Base-by-base conservation (phyloP, 2,888 invertebrate genomes). In the Nycteola revayana region DNA sequence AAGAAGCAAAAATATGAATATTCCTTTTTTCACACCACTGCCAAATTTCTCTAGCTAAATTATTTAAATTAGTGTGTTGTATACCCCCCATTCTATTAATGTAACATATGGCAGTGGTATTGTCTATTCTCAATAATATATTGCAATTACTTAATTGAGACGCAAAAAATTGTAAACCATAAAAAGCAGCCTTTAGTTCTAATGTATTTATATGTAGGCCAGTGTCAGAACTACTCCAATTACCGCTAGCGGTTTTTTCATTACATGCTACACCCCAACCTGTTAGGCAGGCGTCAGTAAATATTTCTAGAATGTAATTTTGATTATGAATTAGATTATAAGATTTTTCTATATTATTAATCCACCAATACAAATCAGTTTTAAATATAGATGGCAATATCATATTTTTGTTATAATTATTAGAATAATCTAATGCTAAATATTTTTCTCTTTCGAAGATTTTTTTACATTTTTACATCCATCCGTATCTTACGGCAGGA, bases 11-110 rank as follows among this genome's bases (percentile, higher is more conserved):
- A 23, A 35, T 1, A 10, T 10, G 30, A 1, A 40, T 6, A 1
- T 24, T 11, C 7, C 32, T 10, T 1, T 17, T 2, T 24, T 45
- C 40, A 20, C 37, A 20, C 49, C 34, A 39, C 23, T 34, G 37
- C 42, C 37, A 42, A 11, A 37, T 34, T 9, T 23, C 7, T 1
- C 29, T 18, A 3, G 34, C 26, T 9, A 38, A 22, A n/a, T 25
- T 10, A 20, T 32, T 32, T 2, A 32, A 10, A 10, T 32, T 10
- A 7, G 32, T 7, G 9, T 11, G 11, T 22, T 32, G 20, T 21
- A 28, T 14, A 14, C 29, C 34, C 2, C 34, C 38, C 34, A 39
- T 30, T 34, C 9, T 10, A n/a, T 38, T 38, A 0, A 33, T 38
- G n/a, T 28, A 26, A 8, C 18, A 8, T 17, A 38, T 38, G n/a